Conservation (phyloP, 2,113 vertebrate species). For the Perca schrenkii region DNA sequence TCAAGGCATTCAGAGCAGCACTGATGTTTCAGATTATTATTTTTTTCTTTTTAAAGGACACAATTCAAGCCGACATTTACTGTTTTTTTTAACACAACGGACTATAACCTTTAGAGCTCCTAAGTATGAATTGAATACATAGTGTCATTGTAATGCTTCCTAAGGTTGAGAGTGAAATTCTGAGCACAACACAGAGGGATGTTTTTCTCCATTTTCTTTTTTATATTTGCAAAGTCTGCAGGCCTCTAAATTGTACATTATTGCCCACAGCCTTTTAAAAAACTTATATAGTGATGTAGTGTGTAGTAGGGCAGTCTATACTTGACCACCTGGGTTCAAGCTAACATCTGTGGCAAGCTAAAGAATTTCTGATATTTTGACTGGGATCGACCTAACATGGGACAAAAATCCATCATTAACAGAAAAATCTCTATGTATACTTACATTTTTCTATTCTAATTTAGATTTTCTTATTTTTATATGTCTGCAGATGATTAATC, state of each 20-base stretch:
- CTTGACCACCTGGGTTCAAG: neutral
- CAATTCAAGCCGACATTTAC: neutral
- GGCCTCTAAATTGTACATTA: neutral
- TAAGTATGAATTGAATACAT: neutral
- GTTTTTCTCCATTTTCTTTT: neutral
- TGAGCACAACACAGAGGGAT: neutral
- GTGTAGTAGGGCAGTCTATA: neutral
- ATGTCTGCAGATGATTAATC: conserved; percentile 6
- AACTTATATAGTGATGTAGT: too few relatives aligned
- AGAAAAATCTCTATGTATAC: neutral
- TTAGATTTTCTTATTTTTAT: neutral
- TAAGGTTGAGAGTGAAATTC: neutral
- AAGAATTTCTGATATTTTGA: neutral
- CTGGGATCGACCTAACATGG: neutral
- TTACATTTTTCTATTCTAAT: neutral
- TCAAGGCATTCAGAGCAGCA: neutral
- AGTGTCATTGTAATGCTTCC: neutral
- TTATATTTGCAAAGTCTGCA: neutral
- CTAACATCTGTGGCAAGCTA: neutral
- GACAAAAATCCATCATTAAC: neutral
- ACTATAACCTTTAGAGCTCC: neutral
- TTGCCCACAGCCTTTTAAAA: neutral
- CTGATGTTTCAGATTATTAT: neutral
- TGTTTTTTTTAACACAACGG: neutral
- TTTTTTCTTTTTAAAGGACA: neutral